Evolutionary conservation across 2,888 invertebrate species (phyloP), one percentile per base, ranked within the genome.

Genomic region (Cantharis rustica): DNA sequence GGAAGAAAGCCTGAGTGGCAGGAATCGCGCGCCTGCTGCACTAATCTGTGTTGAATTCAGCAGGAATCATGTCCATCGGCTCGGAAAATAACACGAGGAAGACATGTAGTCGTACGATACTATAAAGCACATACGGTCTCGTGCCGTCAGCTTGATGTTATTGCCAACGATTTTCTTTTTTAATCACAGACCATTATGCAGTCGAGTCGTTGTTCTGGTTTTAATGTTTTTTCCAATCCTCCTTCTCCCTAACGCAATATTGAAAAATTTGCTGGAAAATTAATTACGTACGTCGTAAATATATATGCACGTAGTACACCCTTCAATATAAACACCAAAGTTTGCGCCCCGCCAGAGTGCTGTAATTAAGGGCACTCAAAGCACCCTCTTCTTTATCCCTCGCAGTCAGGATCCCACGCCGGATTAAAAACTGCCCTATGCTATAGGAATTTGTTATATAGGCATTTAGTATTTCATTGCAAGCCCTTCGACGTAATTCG

Each of bases 71-170:
- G 90, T 89, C 90, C 89, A 90, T 88, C 90, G 89, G 89, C 88
- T 89, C 88, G 90, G 90, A 91, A 91, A 90, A 90, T 90, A 89
- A 90, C 90, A 89, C 88, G 88, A 88, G 88, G 88, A 78, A 81
- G 79, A 80, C 80, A 79, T 79, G 69, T 71, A 64, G 23, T 10
- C 26, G 70, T 68, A 71, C 23, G 71, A 9, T 20, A 0, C 16
- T 68, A 76, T 75, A 69, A 66, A 7, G 16, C 76, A 80, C 81
- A 61, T 73, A 82, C 80, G 82, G 78, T n/a, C 47, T 69, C 20
- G 13, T 63, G 16, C 26, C 31, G 23, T 66, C 17, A 17, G 16
- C 47, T 47, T 47, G 47, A n/a, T n/a, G 47, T 47, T 47, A 47
- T 47, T 47, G n/a, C 47, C n/a, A 47, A 2, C 47, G n/a, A 47